Evolutionary conservation across 1,140 invertebrate species (phyloP).

Genomic region (Papilio helenus): DNA sequence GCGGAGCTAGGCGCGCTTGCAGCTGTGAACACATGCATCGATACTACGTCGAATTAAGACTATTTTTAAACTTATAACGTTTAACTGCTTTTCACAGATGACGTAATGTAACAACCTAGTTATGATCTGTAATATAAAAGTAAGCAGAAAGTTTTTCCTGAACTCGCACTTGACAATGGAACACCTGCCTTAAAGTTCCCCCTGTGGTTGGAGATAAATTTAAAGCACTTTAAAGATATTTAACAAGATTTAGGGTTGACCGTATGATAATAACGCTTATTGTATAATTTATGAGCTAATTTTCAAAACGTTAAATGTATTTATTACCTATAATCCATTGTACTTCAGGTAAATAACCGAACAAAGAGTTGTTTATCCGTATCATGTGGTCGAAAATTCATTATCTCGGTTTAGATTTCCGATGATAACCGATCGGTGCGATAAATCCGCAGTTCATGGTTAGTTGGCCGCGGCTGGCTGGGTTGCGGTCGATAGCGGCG

Average conservation of each 20-base stretch:
- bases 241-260: background rate
- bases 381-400: constrained; percentile 15
- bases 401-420: constrained; percentile 16
- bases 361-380: constrained; percentile 21
- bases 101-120: background rate
- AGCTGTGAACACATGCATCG: constrained; percentile 50
- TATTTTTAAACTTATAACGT: background rate
- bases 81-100: background rate
- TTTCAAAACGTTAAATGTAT: background rate
- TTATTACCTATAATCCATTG: background rate
- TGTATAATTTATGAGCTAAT: background rate
- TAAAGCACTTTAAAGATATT: background rate
- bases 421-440: constrained; percentile 4
- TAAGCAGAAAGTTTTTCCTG: background rate
- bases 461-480: constrained; percentile 54
- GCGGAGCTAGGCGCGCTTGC: constrained; percentile 58
- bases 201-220: background rate
- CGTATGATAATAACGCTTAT: background rate
- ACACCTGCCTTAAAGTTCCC: background rate
- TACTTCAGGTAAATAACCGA: constrained; percentile 11
- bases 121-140: background rate
- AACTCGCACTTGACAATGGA: background rate
- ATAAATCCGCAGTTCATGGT: constrained; percentile 60
- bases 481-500: constrained; percentile 58
- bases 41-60: background rate